Base-by-base conservation (phyloP, 2,797 vertebrate genomes). In the Acanthopagrus latus region DNA sequence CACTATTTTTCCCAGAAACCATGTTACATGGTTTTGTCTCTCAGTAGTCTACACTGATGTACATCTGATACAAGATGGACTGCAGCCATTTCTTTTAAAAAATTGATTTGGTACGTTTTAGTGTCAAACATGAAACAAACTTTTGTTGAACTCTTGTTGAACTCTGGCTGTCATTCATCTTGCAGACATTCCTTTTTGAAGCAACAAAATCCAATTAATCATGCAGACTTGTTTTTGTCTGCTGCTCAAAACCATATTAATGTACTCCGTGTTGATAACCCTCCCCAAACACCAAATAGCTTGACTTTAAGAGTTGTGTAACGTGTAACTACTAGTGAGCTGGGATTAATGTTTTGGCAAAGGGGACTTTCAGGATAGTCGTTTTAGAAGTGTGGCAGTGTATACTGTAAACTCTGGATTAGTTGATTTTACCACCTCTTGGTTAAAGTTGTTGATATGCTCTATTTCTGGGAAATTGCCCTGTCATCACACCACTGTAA, bases 241-340 rank as follows among this genome's bases (percentile, higher is more conserved):
- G 38, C 55, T 1, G 10, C 33, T 57, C 21, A 18, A 23, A 71
- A 48, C 27, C 8, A 63, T 27, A 57, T 18, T 55, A 41, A 21
- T 21, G 18, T n/a, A 57, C 20, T 38, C 54, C 8, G 38, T 54
- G 25, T 51, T 60, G 33, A 71, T 27, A 59, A 44, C 33, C 44
- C 14, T 16, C 17, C 43, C 47, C 38, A 33, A 20, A 46, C 60
- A 71, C 52, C 16, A 51, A 23, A 70, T 51, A 44, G 20, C 21
- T 51, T 50, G 44, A 38, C 1, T 2, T 41, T 70, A 57, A 29
- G 44, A 57, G 23, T 44, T 51, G 75, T 71, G n/a, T 65, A 54
- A 48, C 6, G 38, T 48, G 17, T 65, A 38, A 13, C 63, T 54
- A 13, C 56, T 54, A 43, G 46, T 78, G 67, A 58, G 33, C 75